phyloP scores from a whole-genome alignment of 2,888 invertebrate genomes.

The Phalangium opilio region DNA sequence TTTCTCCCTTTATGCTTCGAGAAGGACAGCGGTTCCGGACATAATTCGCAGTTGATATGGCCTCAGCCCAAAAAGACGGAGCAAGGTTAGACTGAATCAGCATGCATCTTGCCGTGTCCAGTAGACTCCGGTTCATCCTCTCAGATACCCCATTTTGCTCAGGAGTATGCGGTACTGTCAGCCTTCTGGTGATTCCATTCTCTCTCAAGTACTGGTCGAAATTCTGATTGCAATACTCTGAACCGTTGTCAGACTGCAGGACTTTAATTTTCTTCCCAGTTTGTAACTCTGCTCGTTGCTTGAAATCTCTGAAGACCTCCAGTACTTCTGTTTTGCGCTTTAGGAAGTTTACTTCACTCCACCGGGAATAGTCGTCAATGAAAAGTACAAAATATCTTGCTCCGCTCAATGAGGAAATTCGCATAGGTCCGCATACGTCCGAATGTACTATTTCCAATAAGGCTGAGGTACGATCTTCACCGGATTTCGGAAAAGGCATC shows the following conservation, averaged over 20 bases:
- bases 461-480: too few relatives aligned
- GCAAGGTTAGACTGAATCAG: constrained; percentile 6
- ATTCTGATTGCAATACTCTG: constrained; percentile 7
- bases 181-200: constrained; percentile 5
- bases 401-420: background rate
- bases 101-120: constrained; percentile 9
- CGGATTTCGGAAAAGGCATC: too few relatives aligned
- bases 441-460: too few relatives aligned
- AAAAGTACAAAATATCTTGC: constrained; percentile 3
- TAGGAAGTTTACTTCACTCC: constrained; percentile 2
- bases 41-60: constrained; percentile 12
- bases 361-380: constrained; percentile 2
- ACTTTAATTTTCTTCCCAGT: constrained; percentile 3
- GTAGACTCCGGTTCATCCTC: constrained; percentile 6
- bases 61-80: constrained; percentile 14
- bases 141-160: constrained; percentile 11
- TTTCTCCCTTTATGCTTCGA: background rate
- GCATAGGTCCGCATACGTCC: background rate
- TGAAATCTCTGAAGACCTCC: constrained; percentile 1
- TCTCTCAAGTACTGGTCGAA: background rate
- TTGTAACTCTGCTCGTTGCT: constrained; percentile 1
- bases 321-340: constrained; percentile 1
- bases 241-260: constrained; percentile 9
- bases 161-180: constrained; percentile 8
- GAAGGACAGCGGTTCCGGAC: constrained; percentile 8